A percentile compares a stretch with the other conserved stretches of the same genome.
These are phyloP conservation scores for Rhinatrema bivittatum DNA, from an alignment of 2,797 vertebrate species.

Conservation along the genomic window DNA sequence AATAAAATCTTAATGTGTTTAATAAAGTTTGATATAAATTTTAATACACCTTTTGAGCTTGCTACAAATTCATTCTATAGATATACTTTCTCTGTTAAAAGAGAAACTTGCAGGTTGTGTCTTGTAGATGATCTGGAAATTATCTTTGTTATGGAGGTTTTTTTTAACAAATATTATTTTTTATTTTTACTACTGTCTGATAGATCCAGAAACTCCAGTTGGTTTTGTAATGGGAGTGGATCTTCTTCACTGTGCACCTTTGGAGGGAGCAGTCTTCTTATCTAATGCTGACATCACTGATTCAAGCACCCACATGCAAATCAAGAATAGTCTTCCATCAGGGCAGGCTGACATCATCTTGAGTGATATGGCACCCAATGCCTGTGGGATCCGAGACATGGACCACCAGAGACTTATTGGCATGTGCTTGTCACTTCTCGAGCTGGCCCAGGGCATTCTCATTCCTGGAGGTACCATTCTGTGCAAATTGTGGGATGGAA, in stretches of 20 bases:
- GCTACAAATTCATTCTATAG: too few species aligned
- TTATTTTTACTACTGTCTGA: conserved; percentile 2
- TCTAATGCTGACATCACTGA: conserved; percentile 63
- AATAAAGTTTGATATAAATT: too few species aligned
- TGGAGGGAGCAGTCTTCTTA: conserved; percentile 82
- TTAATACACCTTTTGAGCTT: too few species aligned
- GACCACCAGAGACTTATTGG: conserved; percentile 78
- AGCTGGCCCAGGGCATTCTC: conserved; percentile 59
- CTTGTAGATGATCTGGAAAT: too few species aligned
- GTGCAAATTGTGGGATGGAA: conserved; percentile 90
- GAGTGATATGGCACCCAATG: conserved; percentile 92
- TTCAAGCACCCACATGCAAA: conserved; percentile 42
- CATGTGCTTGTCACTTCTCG: conserved; percentile 69
- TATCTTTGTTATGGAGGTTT: too few species aligned
- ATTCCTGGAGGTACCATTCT: conserved; percentile 66
- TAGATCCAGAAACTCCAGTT: conserved; percentile 58
- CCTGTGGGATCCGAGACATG: conserved; percentile 76
- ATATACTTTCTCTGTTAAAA: too few species aligned
- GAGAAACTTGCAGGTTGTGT: too few species aligned
- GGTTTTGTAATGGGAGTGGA: conserved; percentile 85
- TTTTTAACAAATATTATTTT: too few species aligned
- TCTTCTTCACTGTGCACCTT: conserved; percentile 64
- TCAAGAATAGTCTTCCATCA: conserved; percentile 68
- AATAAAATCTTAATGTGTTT: too few species aligned
- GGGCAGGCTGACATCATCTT: conserved; percentile 73